Evolutionary conservation across 2,113 vertebrate genomes (phyloP), one percentile per base, ranked within the genome.

Genomic region (Recurvirostra avosetta): DNA sequence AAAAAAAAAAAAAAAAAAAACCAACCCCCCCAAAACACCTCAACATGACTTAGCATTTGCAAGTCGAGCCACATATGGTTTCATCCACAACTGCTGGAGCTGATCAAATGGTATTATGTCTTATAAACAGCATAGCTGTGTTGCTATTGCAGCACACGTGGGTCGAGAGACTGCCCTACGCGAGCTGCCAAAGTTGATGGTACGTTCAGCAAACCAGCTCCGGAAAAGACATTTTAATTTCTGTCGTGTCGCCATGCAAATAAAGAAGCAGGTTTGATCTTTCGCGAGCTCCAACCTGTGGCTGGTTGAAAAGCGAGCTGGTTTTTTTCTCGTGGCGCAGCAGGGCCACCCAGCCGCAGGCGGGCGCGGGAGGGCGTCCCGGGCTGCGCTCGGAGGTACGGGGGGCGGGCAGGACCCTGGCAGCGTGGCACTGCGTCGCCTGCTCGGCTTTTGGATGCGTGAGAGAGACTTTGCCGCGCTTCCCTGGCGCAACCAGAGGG

Each of bases 321-420:
- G 0, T 25, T n/a, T 27, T 40, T 18, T 15, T 7, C 71, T 41
- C 4, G 3, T 5, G 2, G 58, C 23, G 3, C 12, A 2, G 6
- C 23, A 23, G 43, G 22, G 8, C 38, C 32, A 5, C 12, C 38
- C 29, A 10, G 26, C 47, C 8, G 34, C 16, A 26, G 34, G 56
- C 30, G 26, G 45, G 25, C 32, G 12, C 0, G 4, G n/a, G 59
- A 12, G 14, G 2, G 61, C 2, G 11, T 15, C 29, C 22, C 29
- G 4, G 17, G 41, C 36, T 61, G 29, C 3, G 55, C 41, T 23
- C 6, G 2, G 78, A 26, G n/a, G 15, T 9, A 27, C 9, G 26
- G 32, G 19, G 38, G 34, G 30, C 84, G 11, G 43, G 63, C 34
- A 45, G 34, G 26, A 41, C 9, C 11, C 15, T 9, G 58, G 22